Base-by-base conservation (phyloP, 2,113 vertebrate species). In the Butastur rufipennis region DNA sequence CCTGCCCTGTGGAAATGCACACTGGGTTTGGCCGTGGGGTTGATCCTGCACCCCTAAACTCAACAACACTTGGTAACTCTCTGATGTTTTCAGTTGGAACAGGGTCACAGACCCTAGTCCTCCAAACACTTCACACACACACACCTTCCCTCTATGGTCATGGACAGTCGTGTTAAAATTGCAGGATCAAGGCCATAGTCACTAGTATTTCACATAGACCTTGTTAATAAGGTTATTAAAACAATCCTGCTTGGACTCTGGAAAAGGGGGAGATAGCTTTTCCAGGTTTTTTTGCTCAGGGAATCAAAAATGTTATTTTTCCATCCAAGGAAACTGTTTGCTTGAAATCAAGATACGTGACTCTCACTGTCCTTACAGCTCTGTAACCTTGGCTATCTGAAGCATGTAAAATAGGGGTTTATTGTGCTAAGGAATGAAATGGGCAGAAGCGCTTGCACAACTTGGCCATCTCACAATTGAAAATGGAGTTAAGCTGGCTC, bases 401-500 rank as follows among this genome's bases (percentile, higher is more conserved):
- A 59, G 87, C 84, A 90, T 38, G 74, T 85, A 91, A 87, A 96
- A 95, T 67, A 66, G 62, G 53, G 32, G 31, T n/a, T 92, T 94
- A 89, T 86, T 93, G 83, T 86, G 80, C 90, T 93, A 85, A 88
- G 94, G 89, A 96, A 87, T 85, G 67, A 89, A 97, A 97, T 34
- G 78, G 87, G 93, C 89, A 97, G 84, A 93, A 88, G 62, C 7
- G 1, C 62, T 94, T 73, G 70, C 67, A 79, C 95, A 66, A 82
- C 66, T 95, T 95, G 93, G 91, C 91, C 87, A 80, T 56, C 56
- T 82, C 95, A 94, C 93, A 94, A 91, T 74, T 91, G 78, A 96
- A 96, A 95, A 88, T 6, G 53, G 89, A 96, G 70, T 90, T 96
- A 96, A 95, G 84, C 94, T 94, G 95, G 83, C 93, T 95, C 81